Evolutionary conservation across 2,888 invertebrate species (phyloP), one percentile per base, ranked within the genome.

Genomic region (Corbicula japonica): DNA sequence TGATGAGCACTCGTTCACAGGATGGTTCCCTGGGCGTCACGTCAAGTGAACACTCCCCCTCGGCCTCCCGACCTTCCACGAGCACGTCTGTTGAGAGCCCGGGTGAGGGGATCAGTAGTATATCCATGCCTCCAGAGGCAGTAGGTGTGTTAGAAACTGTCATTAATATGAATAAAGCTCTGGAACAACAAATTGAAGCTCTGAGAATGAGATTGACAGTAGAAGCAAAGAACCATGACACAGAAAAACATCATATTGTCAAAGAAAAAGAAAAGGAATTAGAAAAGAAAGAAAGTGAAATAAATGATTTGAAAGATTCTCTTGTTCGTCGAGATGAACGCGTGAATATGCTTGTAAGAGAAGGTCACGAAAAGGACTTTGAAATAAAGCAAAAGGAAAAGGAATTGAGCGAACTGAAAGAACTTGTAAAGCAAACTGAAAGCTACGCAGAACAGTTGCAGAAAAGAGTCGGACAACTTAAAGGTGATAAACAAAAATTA

Each of bases 101-200:
- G 0, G 84, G 70, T 8, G 87, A 88, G n/a, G 80, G 84, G 2
- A 60, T 87, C 12, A 83, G 82, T 15, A 84, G 83, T 50, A 78
- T 87, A 30, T 84, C 84, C 21, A 69, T 87, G 72, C 86, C 87
- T 8, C 73, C 82, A 12, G 87, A 86, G 60, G 88, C 88, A 0
- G 82, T 87, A 54, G 84, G 74, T 32, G 86, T 89, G 34, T 34
- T 88, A 41, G 86, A 87, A 68, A 87, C 84, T n/a, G 89, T 89
- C 1, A 86, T 88, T 58, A 85, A 85, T 32, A 80, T 87, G 82
- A 87, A 86, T 61, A 84, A 83, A 62, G 84, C 88, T 1, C 75
- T 90, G 3, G 86, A 87, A 65, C 84, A 85, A 50, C 89, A 90
- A 56, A 88, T 90, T 35, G 88, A 88, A 1, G 84, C 88, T 6